Evolutionary conservation across 2,888 invertebrate genomes (phyloP).

Genomic region (Hymenopus coronatus): DNA sequence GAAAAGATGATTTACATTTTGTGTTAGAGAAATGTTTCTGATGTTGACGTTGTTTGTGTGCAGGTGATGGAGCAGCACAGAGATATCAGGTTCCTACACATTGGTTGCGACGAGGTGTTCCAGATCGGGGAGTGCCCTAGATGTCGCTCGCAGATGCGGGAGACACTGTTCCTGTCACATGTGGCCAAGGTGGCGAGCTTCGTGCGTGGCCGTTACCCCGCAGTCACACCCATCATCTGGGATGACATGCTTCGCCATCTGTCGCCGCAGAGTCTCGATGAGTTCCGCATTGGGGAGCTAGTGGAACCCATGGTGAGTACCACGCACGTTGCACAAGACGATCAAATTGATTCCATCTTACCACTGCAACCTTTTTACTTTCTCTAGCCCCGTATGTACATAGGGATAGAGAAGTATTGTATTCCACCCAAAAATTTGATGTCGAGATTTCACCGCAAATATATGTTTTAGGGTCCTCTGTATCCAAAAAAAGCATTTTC

Average conservation of each 20-base stretch:
- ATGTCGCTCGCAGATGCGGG: conserved; percentile 53
- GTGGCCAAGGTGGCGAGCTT: conserved; percentile 59
- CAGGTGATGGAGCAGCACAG: conserved; percentile 46
- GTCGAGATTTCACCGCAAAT: too few species aligned
- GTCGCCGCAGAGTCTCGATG: conserved; percentile 57
- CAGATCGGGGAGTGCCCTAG: conserved; percentile 66
- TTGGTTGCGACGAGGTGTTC: conserved; percentile 73
- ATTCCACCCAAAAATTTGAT: too few species aligned
- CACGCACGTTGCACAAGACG: too few species aligned
- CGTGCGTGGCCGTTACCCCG: conserved; percentile 54
- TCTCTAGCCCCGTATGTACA: too few species aligned
- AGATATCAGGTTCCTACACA: conserved; percentile 57
- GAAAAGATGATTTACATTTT: too few species aligned
- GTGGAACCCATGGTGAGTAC: conserved; percentile 67
- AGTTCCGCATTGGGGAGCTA: conserved; percentile 60
- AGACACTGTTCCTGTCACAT: conserved; percentile 62
- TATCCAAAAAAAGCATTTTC: too few species aligned
- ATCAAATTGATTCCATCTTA: too few species aligned
- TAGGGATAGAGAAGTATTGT: too few species aligned
- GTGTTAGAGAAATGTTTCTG: too few species aligned
- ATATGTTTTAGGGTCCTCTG: too few species aligned
- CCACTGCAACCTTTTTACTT: too few species aligned
- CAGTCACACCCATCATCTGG: conserved; percentile 67
- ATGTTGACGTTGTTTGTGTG: background rate
- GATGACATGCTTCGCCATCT: conserved; percentile 75